Conservation (phyloP, 2,113 vertebrate species). For the Misgurnus anguillicaudatus region DNA sequence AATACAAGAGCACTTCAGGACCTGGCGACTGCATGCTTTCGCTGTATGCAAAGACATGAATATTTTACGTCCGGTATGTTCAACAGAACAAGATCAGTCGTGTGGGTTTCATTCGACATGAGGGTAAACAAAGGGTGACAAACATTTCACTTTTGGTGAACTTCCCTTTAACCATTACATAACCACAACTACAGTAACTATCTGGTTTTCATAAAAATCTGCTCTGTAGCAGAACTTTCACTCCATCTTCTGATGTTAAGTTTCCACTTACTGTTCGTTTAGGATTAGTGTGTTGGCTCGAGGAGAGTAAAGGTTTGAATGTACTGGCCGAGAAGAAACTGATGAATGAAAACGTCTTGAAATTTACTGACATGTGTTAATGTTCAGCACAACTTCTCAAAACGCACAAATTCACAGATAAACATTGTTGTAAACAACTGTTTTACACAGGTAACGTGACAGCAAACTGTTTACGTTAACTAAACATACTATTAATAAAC, state of each 20-base stretch:
- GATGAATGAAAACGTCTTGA: background rate
- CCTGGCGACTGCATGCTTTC: too few relatives aligned
- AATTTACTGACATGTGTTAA: background rate
- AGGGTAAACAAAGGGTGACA: too few relatives aligned
- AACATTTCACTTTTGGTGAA: too few relatives aligned
- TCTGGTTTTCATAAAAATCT: background rate
- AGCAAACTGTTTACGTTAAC: too few relatives aligned
- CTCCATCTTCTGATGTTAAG: background rate
- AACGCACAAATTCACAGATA: background rate
- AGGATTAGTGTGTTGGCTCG: background rate
- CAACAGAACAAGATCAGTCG: too few relatives aligned
- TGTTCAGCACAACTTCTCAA: background rate
- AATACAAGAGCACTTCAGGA: too few relatives aligned
- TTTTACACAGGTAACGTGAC: too few relatives aligned
- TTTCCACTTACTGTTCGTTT: constrained; percentile 2
- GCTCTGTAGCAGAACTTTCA: background rate
- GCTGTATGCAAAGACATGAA: too few relatives aligned
- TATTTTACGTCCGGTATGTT: too few relatives aligned
- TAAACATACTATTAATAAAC: too few relatives aligned
- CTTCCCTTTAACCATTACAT: too few relatives aligned
- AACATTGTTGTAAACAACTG: background rate
- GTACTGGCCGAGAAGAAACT: background rate
- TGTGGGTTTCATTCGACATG: too few relatives aligned
- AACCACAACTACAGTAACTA: background rate
- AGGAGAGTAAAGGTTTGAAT: constrained; percentile 8